These are phyloP conservation scores for Morpho achilles DNA, from an alignment of 2,888 invertebrate genomes.

Conservation along the genomic window DNA sequence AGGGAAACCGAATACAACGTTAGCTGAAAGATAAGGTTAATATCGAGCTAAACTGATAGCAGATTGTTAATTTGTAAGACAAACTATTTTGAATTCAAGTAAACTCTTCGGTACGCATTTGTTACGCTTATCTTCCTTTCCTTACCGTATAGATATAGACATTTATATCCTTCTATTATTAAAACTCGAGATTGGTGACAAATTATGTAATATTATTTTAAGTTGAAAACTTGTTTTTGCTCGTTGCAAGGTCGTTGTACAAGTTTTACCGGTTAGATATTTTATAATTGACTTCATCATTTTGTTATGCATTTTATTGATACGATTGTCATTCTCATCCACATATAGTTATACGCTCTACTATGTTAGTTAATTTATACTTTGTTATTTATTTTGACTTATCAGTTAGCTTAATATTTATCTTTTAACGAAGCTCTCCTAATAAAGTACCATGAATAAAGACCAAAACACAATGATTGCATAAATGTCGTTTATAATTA, in stretches of 20 bases:
- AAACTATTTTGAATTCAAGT: background rate
- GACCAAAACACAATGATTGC: too few species aligned
- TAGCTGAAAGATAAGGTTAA: too few species aligned
- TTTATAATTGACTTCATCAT: constrained; percentile 5
- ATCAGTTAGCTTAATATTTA: too few species aligned
- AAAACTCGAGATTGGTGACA: constrained; percentile 12
- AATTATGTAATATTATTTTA: constrained; percentile 9
- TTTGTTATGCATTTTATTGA: background rate
- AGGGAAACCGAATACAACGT: too few species aligned
- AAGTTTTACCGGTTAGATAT: constrained; percentile 15
- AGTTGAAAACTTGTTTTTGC: constrained; percentile 2
- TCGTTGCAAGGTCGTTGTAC: constrained; percentile 12
- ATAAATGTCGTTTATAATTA: too few species aligned
- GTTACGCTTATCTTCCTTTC: constrained; percentile 4
- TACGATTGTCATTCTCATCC: constrained; percentile 1
- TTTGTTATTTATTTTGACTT: too few species aligned
- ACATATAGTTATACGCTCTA: too few species aligned
- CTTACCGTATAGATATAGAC: background rate
- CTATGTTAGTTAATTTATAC: too few species aligned
- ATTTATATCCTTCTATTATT: background rate
- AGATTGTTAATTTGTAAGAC: too few species aligned
- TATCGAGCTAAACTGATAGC: too few species aligned
- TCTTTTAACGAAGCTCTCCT: too few species aligned
- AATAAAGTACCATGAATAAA: too few species aligned
- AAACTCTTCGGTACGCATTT: background rate